Evolutionary conservation across 2,113 vertebrate species (phyloP).

Genomic region (Naja naja): DNA sequence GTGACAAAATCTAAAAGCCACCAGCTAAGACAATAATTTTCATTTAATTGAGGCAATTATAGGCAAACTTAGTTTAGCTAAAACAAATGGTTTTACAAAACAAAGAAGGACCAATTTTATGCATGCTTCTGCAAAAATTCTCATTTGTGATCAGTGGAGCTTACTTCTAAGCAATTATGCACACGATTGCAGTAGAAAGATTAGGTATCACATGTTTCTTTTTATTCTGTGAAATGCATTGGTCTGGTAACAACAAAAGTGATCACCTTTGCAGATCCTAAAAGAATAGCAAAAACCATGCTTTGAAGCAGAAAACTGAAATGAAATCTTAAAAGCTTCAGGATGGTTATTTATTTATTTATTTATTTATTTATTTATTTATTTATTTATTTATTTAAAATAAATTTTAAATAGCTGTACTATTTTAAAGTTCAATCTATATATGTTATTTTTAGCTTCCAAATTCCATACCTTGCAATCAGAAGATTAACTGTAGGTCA

Average conservation of each 20-base stretch:
- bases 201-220: neutral
- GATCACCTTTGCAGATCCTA: neutral
- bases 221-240: neutral
- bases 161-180: neutral
- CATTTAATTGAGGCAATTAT: neutral
- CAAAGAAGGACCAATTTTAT: neutral
- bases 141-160: neutral
- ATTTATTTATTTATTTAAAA: neutral
- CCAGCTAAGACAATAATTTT: neutral
- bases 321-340: neutral
- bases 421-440: neutral
- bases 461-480: neutral
- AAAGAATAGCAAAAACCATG: neutral
- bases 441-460: neutral
- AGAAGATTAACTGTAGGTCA: neutral
- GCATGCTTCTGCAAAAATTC: neutral
- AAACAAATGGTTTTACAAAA: neutral
- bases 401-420: neutral
- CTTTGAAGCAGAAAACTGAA: neutral
- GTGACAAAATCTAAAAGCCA: neutral
- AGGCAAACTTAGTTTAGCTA: neutral
- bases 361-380: neutral
- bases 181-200: fast-evolving
- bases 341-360: neutral
- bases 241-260: neutral